Evolutionary conservation across 2,888 invertebrate genomes (phyloP).

Genomic region (Drosophila borborema): DNA sequence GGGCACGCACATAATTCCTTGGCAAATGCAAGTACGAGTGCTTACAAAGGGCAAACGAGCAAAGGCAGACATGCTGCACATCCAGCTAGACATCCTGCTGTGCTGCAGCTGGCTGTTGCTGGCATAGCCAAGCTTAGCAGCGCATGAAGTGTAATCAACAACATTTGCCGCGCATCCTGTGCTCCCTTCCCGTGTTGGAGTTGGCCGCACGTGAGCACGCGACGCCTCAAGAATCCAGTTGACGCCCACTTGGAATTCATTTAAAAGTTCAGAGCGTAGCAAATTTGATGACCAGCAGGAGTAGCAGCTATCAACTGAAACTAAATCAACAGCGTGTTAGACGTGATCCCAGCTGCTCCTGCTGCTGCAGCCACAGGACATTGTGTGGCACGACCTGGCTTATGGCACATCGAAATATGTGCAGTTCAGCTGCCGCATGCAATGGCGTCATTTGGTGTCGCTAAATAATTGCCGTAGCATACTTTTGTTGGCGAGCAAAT

Average conservation of each 20-base stretch:
- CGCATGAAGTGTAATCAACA: conserved; percentile 78
- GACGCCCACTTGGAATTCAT: conserved; percentile 63
- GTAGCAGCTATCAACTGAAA: conserved; percentile 38
- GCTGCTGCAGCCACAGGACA: background rate
- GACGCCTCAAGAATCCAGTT: conserved; percentile 27
- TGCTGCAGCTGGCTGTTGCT: conserved; percentile 11
- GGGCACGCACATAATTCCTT: conserved; percentile 76
- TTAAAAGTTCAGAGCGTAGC: conserved; percentile 69
- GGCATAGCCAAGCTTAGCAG: conserved; percentile 60
- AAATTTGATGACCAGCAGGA: conserved; percentile 74
- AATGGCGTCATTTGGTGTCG: conserved; percentile 40
- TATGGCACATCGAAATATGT: conserved; percentile 28
- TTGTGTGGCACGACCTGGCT: conserved; percentile 47
- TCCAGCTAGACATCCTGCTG: conserved; percentile 50
- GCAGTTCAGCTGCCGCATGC: conserved; percentile 25
- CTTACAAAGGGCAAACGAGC: conserved; percentile 32
- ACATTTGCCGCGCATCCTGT: conserved; percentile 50
- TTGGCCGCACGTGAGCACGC: conserved; percentile 52
- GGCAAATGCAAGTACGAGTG: conserved; percentile 26
- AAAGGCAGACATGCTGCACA: conserved; percentile 40
- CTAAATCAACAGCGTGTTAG: conserved; percentile 67
- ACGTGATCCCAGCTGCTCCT: conserved; percentile 53
- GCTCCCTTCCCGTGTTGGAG: conserved; percentile 5
- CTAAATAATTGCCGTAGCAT: conserved; percentile 58
- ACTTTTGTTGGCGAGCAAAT: conserved; percentile 43